Evolutionary conservation across 2,888 invertebrate species (phyloP).

Genomic region (Heliconius hortense): DNA sequence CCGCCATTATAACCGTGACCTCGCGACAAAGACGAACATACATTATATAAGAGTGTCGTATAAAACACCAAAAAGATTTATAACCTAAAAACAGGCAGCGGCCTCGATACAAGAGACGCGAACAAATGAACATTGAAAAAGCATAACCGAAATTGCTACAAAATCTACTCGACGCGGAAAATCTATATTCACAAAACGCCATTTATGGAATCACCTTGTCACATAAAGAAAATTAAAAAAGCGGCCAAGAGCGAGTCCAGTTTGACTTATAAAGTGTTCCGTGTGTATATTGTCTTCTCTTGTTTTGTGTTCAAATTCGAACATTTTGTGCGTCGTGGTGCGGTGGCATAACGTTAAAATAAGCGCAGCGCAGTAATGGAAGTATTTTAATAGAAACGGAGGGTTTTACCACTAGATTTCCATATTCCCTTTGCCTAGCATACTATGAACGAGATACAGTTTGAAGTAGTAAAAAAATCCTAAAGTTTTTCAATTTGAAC

Average conservation of each 20-base stretch:
- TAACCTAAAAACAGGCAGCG: slow-evolving; percentile 4
- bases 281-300: background rate
- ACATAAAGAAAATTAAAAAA: slow-evolving; percentile 52
- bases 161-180: slow-evolving; percentile 18
- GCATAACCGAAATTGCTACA: slow-evolving; percentile 26
- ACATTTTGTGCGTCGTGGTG: too few relatives aligned
- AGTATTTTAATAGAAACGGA: too few relatives aligned
- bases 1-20: slow-evolving; percentile 2
- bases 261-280: background rate
- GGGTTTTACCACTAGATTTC: too few relatives aligned
- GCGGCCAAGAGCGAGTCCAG: slow-evolving; percentile 45
- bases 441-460: too few relatives aligned
- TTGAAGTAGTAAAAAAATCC: too few relatives aligned
- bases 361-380: too few relatives aligned
- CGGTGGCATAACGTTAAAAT: too few relatives aligned
- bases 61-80: slow-evolving; percentile 10
- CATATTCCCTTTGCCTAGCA: too few relatives aligned
- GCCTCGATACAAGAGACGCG: background rate
- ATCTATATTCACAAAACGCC: slow-evolving; percentile 34
- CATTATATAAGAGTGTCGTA: background rate
- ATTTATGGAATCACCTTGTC: slow-evolving; percentile 41
- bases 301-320: background rate
- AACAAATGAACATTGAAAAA: slow-evolving; percentile 28
- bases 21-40: background rate
- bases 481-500: too few relatives aligned